Evolutionary conservation across 2,113 vertebrate genomes (phyloP).

Genomic region (Cyprinodon variegatus): DNA sequence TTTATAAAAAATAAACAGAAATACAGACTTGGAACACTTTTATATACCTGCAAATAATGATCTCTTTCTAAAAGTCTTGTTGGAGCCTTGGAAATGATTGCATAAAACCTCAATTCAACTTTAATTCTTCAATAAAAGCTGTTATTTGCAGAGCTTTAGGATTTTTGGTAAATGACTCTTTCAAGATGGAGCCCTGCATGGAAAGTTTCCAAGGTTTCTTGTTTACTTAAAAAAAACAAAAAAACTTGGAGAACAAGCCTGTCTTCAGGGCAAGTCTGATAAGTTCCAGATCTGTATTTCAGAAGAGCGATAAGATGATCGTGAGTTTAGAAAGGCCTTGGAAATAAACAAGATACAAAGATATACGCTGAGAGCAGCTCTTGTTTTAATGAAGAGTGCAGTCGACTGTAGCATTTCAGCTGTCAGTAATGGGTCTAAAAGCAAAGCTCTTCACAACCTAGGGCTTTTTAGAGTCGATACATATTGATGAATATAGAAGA

Average conservation of each 20-base stretch:
- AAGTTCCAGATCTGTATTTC: conserved; percentile 58
- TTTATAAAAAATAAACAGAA: no score
- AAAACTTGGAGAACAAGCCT: conserved; percentile 30
- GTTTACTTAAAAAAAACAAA: conserved; percentile 44
- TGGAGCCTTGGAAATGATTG: background rate
- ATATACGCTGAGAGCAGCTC: conserved; percentile 11
- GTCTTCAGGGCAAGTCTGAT: conserved; percentile 48
- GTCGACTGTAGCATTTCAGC: conserved; percentile 1
- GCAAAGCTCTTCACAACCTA: background rate
- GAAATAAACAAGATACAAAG: conserved; percentile 64
- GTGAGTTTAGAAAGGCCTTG: conserved; percentile 47
- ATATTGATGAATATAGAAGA: conserved; percentile 15
- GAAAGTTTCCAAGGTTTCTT: conserved; percentile 41
- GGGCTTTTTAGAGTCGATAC: conserved; percentile 9
- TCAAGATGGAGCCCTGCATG: conserved; percentile 19
- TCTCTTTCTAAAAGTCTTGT: background rate
- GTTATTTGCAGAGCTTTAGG: conserved; percentile 10
- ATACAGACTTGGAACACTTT: background rate
- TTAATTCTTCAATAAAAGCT: background rate
- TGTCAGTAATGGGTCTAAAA: conserved; percentile 7
- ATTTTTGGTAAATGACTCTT: conserved; percentile 31
- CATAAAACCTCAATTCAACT: background rate
- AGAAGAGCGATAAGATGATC: conserved; percentile 47
- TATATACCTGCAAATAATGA: background rate
- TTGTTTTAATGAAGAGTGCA: conserved; percentile 38